Evolutionary conservation across 2,113 vertebrate species (phyloP).

Genomic region (Ceuthmochares aereus): DNA sequence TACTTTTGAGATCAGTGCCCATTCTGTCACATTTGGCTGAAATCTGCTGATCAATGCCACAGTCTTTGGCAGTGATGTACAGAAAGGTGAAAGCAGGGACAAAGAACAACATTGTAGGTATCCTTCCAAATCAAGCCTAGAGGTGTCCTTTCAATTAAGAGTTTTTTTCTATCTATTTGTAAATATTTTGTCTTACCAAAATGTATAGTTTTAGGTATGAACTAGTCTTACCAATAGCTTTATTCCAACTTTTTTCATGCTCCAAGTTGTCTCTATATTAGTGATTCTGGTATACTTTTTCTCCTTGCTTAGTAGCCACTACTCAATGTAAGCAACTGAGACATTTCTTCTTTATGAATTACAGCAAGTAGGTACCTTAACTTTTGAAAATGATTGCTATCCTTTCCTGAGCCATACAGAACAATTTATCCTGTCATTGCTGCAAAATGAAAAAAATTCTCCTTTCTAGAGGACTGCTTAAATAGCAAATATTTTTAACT

Average conservation of each 20-base stretch:
- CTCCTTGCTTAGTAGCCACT: neutral
- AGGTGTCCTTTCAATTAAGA: neutral
- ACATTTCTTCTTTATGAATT: neutral
- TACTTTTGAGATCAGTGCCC: neutral
- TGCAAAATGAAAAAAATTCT: neutral
- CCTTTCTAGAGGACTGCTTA: neutral
- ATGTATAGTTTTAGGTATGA: neutral
- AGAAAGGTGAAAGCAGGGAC: neutral
- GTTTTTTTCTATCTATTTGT: neutral
- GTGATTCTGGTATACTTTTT: neutral
- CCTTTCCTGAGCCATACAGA: neutral
- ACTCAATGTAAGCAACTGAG: neutral
- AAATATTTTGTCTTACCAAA: neutral
- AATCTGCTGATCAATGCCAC: neutral
- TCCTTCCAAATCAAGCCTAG: neutral
- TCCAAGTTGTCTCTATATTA: neutral
- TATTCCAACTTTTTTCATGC: neutral
- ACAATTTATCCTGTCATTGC: neutral
- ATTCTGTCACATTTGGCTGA: neutral
- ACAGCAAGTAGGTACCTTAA: neutral
- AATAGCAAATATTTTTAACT: neutral
- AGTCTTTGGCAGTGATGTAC: neutral
- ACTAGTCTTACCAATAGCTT: neutral
- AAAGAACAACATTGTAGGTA: fast-evolving
- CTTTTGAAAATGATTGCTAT: neutral